phyloP scores from a whole-genome alignment of 2,888 invertebrate genomes.

The Orthonevra nobilis region DNA sequence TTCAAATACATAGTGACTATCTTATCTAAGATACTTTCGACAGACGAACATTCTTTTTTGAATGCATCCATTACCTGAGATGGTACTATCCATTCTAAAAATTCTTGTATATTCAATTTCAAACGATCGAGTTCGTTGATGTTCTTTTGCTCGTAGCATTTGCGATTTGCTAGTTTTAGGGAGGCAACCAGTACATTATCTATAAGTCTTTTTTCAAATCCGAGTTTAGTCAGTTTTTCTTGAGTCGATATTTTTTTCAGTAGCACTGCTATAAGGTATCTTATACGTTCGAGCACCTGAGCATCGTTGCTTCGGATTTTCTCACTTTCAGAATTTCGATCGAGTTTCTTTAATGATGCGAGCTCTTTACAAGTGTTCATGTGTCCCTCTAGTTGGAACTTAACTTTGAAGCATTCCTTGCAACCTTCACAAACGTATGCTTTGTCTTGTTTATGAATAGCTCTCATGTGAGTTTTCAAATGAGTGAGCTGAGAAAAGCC shows the following conservation, averaged over 20 bases:
- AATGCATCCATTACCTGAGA: conserved; percentile 89
- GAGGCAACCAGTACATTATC: conserved; percentile 91
- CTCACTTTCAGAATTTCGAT: conserved; percentile 69
- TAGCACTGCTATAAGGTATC: conserved; percentile 89
- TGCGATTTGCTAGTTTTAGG: conserved; percentile 87
- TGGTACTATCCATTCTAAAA: conserved; percentile 91
- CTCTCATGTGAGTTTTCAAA: conserved; percentile 92
- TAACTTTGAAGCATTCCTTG: conserved; percentile 87
- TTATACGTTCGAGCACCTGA: conserved; percentile 87
- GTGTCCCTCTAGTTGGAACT: conserved; percentile 87
- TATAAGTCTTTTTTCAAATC: conserved; percentile 87
- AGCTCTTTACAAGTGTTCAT: conserved; percentile 80
- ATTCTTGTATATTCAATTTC: conserved; percentile 87
- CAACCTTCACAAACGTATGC: conserved; percentile 90
- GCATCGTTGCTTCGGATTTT: conserved; percentile 68
- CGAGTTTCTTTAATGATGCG: conserved; percentile 26
- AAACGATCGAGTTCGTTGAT: conserved; percentile 84
- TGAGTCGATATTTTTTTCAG: conserved; percentile 91
- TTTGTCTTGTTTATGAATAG: conserved; percentile 89
- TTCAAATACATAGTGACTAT: conserved; percentile 78
- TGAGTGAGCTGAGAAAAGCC: conserved; percentile 92
- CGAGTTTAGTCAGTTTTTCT: conserved; percentile 88
- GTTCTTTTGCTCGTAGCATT: conserved; percentile 83
- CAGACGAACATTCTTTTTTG: conserved; percentile 86
- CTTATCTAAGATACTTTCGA: conserved; percentile 88